Conservation (phyloP, 2,113 vertebrate genomes). For the Lophura nycthemera region DNA sequence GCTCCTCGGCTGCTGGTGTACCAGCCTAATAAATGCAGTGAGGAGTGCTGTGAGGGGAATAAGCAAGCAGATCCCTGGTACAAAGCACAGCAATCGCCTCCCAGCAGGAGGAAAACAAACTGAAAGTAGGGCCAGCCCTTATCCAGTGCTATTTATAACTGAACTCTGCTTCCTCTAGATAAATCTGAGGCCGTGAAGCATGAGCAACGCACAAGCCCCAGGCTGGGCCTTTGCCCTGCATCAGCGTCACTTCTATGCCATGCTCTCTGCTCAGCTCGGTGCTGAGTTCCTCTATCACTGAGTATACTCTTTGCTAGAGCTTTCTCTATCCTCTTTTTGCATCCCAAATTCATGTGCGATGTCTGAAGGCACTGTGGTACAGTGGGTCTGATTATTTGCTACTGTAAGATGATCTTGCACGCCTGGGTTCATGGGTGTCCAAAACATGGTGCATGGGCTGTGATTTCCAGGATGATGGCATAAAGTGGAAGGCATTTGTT, state of each 20-base stretch:
- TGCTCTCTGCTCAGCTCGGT: not conserved
- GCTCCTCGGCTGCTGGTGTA: not conserved
- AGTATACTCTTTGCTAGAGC: not conserved
- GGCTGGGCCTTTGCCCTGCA: not conserved
- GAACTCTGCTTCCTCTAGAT: constrained; percentile 15
- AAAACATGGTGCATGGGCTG: not conserved
- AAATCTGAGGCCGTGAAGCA: constrained; percentile 17
- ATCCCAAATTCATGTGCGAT: not conserved
- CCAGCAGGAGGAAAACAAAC: constrained; percentile 30
- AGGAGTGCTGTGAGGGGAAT: not conserved
- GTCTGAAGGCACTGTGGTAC: not conserved
- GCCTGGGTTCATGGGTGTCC: not conserved
- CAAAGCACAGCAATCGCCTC: not conserved
- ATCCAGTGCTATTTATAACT: constrained; percentile 48
- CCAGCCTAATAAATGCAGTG: not conserved
- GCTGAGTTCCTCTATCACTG: not conserved
- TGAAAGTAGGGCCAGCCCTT: not conserved
- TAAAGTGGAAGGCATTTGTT: not conserved
- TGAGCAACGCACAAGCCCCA: not conserved
- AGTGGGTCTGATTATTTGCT: not conserved
- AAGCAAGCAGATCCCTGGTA: not conserved
- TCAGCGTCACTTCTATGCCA: accelerated
- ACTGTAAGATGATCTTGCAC: not conserved
- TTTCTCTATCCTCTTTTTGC: not conserved
- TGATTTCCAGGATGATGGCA: not conserved